These are phyloP conservation scores for Spinus pinus DNA, from an alignment of 2,797 vertebrate genomes.

Conservation along the genomic window DNA sequence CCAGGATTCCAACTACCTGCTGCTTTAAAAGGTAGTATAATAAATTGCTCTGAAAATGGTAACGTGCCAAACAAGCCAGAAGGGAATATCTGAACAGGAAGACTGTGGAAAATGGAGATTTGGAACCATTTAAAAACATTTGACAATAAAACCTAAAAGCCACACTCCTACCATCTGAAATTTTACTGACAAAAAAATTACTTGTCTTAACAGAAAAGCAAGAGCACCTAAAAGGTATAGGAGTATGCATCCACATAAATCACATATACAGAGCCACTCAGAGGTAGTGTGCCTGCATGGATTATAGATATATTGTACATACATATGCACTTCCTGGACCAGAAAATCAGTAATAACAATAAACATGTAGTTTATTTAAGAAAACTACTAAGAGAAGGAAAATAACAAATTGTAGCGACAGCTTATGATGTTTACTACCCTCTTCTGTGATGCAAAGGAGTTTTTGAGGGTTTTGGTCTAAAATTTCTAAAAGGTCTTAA, in stretches of 20 bases:
- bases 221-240: not conserved
- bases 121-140: not conserved
- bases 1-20: not conserved
- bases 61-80: not conserved
- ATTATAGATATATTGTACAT: not conserved
- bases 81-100: not conserved
- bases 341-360: not conserved
- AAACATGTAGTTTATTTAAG: not conserved
- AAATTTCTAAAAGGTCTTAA: not conserved
- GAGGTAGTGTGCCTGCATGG: not conserved
- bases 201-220: not conserved
- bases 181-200: not conserved
- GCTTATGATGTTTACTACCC: not conserved
- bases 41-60: not conserved
- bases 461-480: not conserved
- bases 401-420: not conserved
- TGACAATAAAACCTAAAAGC: not conserved
- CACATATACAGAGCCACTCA: not conserved
- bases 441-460: not conserved
- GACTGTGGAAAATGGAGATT: not conserved
- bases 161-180: not conserved
- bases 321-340: not conserved
- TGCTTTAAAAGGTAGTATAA: not conserved
- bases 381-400: not conserved
- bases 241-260: not conserved